phyloP scores from a whole-genome alignment of 2,888 invertebrate genomes.

The Marronus borbonicus region DNA sequence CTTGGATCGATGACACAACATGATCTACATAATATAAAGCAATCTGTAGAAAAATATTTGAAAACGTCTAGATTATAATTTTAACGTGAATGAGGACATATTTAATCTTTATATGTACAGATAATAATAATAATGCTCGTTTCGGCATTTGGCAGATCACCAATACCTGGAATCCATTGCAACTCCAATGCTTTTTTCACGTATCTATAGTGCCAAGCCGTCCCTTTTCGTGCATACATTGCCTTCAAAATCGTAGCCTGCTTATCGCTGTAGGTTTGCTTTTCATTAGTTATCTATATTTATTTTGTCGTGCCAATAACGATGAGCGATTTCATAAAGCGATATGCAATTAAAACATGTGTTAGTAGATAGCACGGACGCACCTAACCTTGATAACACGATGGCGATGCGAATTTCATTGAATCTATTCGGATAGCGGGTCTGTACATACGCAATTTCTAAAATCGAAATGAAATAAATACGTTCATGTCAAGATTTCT shows the following conservation, averaged over 20 bases:
- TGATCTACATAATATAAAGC: conserved; percentile 3
- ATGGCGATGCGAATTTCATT: conserved; percentile 34
- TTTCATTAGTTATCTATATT: conserved; percentile 45
- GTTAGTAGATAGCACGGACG: conserved; percentile 14
- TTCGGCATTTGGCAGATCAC: background rate
- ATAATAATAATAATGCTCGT: too few relatives aligned
- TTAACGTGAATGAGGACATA: conserved; percentile 5
- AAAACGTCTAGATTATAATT: background rate
- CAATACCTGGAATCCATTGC: conserved; percentile 8
- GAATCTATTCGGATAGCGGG: background rate
- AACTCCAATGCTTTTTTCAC: conserved; percentile 8
- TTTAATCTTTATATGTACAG: background rate
- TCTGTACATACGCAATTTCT: too few relatives aligned
- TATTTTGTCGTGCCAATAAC: conserved; percentile 44
- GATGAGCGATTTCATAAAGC: conserved; percentile 32
- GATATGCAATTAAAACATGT: conserved; percentile 45
- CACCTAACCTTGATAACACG: conserved; percentile 30
- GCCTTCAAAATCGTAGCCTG: conserved; percentile 6
- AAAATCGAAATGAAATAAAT: too few relatives aligned
- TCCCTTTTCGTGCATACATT: conserved; percentile 9
- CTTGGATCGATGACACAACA: background rate
- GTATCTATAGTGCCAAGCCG: conserved; percentile 27
- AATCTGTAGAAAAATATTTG: conserved; percentile 1
- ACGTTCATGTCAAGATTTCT: too few relatives aligned
- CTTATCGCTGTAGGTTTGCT: conserved; percentile 38